Evolutionary conservation across 2,113 vertebrate genomes (phyloP).

Genomic region (Misgurnus mizolepis): DNA sequence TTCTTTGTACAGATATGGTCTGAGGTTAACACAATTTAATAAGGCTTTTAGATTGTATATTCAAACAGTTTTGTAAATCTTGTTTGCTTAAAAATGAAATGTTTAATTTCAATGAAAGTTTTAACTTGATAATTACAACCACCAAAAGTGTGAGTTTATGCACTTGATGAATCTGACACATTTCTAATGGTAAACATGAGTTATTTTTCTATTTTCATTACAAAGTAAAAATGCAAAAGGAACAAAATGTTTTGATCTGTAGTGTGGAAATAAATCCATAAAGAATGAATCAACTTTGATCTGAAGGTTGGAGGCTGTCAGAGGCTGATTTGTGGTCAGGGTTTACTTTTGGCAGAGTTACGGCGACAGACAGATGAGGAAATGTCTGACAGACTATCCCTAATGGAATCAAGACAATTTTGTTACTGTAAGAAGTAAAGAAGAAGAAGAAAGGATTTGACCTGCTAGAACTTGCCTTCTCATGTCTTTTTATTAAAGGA

Average conservation of each 20-base stretch:
- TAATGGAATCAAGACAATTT: slow-evolving; percentile 13
- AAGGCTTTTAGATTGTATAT: no score
- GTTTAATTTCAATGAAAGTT: no score
- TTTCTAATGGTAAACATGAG: no score
- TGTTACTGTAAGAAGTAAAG: slow-evolving; percentile 3
- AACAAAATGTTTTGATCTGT: background rate
- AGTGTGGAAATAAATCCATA: background rate
- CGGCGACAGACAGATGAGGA: slow-evolving; percentile 8
- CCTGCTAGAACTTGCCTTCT: background rate
- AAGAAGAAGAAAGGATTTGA: background rate
- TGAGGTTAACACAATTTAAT: no score
- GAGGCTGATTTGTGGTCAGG: background rate
- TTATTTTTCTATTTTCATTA: no score
- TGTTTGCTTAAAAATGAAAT: no score
- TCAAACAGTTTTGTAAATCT: no score
- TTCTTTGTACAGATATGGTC: no score
- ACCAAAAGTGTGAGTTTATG: no score
- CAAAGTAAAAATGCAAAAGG: no score
- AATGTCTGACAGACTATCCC: slow-evolving; percentile 9
- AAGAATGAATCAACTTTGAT: background rate
- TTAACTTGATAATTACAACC: no score
- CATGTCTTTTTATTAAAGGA: slow-evolving; percentile 14
- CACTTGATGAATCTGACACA: no score
- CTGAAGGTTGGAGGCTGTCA: background rate
- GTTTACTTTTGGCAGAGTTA: slow-evolving; percentile 15